These are phyloP conservation scores for Mesitornis unicolor DNA, from an alignment of 2,113 vertebrate species.

Conservation along the genomic window DNA sequence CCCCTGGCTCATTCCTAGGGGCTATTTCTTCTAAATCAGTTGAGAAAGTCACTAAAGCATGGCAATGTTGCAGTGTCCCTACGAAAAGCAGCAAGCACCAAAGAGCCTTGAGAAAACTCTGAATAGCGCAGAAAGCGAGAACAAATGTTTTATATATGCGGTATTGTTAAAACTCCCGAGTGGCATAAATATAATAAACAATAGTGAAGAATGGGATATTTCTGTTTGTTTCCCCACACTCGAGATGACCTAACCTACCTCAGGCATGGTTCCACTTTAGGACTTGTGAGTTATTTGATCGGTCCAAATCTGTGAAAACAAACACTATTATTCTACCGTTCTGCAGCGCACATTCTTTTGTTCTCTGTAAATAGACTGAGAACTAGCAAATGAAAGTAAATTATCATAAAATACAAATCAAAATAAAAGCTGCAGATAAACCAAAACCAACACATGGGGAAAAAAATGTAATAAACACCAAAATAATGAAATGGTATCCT, in stretches of 20 bases:
- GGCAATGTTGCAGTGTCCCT: background rate
- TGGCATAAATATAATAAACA: slow-evolving; percentile 44
- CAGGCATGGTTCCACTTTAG: slow-evolving; percentile 33
- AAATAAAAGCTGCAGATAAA: slow-evolving; percentile 21
- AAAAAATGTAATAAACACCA: background rate
- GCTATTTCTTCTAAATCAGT: background rate
- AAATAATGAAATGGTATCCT: background rate
- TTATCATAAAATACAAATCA: slow-evolving; percentile 30
- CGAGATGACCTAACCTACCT: slow-evolving; percentile 46
- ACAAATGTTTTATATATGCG: slow-evolving; percentile 50
- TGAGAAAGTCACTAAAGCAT: slow-evolving; percentile 23
- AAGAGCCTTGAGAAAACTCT: slow-evolving; percentile 31
- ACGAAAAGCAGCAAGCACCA: background rate
- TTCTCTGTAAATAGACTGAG: slow-evolving; percentile 46
- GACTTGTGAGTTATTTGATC: slow-evolving; percentile 49
- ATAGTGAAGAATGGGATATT: slow-evolving; percentile 49
- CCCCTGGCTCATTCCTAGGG: background rate
- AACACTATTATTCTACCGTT: slow-evolving; percentile 60
- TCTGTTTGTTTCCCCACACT: slow-evolving; percentile 52
- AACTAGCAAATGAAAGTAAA: slow-evolving; percentile 30
- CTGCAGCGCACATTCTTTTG: slow-evolving; percentile 27
- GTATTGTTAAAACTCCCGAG: slow-evolving; percentile 50
- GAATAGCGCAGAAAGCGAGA: slow-evolving; percentile 38
- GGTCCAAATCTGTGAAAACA: slow-evolving; percentile 55
- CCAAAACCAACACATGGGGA: background rate